Conservation (phyloP, 2,113 vertebrate species). For the Brachypodius melanocephalos region DNA sequence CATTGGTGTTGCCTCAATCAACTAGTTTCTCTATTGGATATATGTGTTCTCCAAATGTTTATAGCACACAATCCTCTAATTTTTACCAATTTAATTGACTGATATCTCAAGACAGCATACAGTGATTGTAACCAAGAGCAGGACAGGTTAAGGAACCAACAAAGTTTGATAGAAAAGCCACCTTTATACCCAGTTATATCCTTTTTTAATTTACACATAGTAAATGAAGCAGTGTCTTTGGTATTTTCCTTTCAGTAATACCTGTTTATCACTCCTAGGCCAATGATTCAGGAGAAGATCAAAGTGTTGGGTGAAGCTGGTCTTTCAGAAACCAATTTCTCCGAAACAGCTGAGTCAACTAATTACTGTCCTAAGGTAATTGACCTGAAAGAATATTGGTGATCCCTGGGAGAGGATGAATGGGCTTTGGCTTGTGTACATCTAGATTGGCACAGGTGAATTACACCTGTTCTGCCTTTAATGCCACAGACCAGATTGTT, state of each 20-base stretch:
- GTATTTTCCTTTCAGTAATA: neutral
- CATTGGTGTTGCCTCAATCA: neutral
- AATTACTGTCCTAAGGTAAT: constrained; percentile 86
- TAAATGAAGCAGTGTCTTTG: neutral
- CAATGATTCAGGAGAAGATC: constrained; percentile 94
- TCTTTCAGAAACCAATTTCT: constrained; percentile 88
- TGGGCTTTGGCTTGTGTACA: neutral
- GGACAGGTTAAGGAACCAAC: neutral
- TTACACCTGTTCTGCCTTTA: neutral
- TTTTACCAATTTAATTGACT: neutral
- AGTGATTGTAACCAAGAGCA: neutral
- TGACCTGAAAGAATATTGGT: neutral
- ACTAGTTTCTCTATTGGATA: neutral
- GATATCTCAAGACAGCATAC: neutral
- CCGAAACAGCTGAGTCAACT: constrained; percentile 79
- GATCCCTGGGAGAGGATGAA: neutral
- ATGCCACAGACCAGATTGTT: neutral
- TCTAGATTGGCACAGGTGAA: neutral
- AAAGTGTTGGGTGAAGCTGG: constrained; percentile 90
- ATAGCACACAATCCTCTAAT: neutral
- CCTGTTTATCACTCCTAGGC: constrained; percentile 75
- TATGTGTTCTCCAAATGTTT: neutral
- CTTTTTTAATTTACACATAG: neutral
- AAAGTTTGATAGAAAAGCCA: neutral
- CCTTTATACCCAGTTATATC: neutral